A percentile compares a stretch with the other conserved stretches of the same genome.
phyloP scores from a whole-genome alignment of 2,113 vertebrate species.

The Climacteris rufus region DNA sequence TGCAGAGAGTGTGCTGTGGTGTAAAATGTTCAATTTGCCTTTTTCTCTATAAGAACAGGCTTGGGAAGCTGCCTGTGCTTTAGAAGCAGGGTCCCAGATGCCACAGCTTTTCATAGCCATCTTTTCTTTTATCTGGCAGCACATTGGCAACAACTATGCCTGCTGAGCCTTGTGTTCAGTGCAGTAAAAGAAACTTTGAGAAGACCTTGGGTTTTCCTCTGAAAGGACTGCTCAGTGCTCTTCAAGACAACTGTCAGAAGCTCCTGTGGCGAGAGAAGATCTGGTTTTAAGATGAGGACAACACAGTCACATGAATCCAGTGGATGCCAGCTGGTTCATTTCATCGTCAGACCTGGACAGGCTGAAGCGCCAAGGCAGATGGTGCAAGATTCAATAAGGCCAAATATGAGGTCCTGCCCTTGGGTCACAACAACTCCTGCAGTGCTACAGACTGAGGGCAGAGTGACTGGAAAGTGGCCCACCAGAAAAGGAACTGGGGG shows the following conservation, averaged over 20 bases:
- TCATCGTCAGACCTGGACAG: background rate
- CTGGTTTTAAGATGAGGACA: background rate
- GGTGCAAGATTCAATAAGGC: background rate
- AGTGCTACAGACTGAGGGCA: background rate
- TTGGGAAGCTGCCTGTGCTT: background rate
- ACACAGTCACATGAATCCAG: background rate
- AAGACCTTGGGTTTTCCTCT: background rate
- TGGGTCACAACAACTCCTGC: background rate
- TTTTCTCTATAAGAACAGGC: background rate
- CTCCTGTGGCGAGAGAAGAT: background rate
- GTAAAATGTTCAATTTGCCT: background rate
- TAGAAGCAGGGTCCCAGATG: background rate
- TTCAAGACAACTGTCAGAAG: background rate
- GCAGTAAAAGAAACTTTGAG: background rate
- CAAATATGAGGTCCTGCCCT: background rate
- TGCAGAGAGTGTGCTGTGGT: background rate
- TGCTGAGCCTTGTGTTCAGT: background rate
- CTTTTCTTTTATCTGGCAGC: background rate
- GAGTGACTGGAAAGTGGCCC: background rate
- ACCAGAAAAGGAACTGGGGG: background rate
- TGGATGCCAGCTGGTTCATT: background rate
- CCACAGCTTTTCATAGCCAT: background rate
- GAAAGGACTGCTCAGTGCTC: background rate
- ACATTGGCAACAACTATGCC: fast-evolving
- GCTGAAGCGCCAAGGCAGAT: background rate